Evolutionary conservation across 2,888 invertebrate species (phyloP).

Genomic region (Elysia crispata): DNA sequence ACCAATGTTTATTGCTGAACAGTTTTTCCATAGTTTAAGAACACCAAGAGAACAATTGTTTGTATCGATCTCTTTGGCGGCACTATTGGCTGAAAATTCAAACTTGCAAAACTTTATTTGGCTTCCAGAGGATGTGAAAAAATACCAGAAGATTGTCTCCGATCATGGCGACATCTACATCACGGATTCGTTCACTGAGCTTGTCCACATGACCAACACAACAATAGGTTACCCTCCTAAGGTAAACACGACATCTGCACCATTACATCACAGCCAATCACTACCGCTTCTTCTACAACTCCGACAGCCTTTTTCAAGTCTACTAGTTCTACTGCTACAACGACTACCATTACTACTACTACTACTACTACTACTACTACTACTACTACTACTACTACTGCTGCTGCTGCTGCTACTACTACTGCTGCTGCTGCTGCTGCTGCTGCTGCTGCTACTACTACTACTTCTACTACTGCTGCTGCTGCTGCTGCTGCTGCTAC

Average conservation of each 20-base stretch:
- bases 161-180: constrained; percentile 84
- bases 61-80: too few species aligned
- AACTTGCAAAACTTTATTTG: too few species aligned
- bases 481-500: too few species aligned
- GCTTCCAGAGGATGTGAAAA: too few species aligned
- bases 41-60: too few species aligned
- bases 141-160: constrained; percentile 91
- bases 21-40: too few species aligned
- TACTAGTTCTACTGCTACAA: background rate
- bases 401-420: background rate
- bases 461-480: too few species aligned
- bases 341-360: too few species aligned
- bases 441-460: too few species aligned
- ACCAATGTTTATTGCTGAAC: too few species aligned
- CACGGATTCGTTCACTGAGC: constrained; percentile 22
- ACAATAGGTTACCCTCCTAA: constrained; percentile 22
- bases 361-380: background rate
- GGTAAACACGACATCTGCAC: background rate
- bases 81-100: too few species aligned
- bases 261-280: background rate
- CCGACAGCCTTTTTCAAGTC: background rate
- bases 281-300: background rate
- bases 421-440: too few species aligned
- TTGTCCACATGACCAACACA: constrained; percentile 38
- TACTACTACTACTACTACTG: background rate